These are phyloP conservation scores for Fistularia tabacaria DNA, from an alignment of 2,797 vertebrate species.

Conservation along the genomic window DNA sequence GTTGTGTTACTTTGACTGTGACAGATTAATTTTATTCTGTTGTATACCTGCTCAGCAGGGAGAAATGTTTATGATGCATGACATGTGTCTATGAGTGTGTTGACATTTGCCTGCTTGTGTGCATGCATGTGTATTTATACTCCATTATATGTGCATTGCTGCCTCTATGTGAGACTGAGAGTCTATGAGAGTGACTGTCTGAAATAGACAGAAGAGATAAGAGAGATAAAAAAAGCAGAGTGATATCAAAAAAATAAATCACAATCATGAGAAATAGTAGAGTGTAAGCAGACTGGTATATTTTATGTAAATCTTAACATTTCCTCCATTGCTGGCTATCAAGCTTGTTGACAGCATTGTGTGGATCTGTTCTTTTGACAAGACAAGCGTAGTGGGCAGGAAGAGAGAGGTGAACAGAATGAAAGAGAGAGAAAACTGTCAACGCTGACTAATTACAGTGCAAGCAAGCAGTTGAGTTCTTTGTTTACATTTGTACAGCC, in stretches of 20 bases:
- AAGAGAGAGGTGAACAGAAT: slow-evolving; percentile 12
- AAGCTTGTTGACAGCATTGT: slow-evolving; percentile 63
- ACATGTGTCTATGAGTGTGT: neutral
- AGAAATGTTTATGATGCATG: slow-evolving; percentile 37
- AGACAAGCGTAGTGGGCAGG: slow-evolving; percentile 44
- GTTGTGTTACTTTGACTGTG: slow-evolving; percentile 29
- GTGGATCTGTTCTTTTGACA: slow-evolving; percentile 64
- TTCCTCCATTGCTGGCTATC: slow-evolving; percentile 60
- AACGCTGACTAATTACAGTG: slow-evolving; percentile 68
- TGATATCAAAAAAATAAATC: neutral
- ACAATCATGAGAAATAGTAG: slow-evolving; percentile 44
- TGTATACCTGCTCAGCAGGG: slow-evolving; percentile 42
- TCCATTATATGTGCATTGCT: too few relatives aligned
- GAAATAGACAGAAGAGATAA: slow-evolving; percentile 10
- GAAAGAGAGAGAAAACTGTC: slow-evolving; percentile 56
- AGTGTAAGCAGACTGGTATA: slow-evolving; percentile 59
- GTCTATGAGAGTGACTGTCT: neutral
- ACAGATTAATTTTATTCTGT: slow-evolving; percentile 43
- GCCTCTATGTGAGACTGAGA: slow-evolving; percentile 7
- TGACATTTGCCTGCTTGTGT: slow-evolving; percentile 3
- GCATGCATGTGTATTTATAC: slow-evolving; percentile 21
- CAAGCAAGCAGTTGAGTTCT: slow-evolving; percentile 66
- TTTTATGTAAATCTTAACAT: slow-evolving; percentile 73
- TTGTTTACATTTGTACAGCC: slow-evolving; percentile 71
- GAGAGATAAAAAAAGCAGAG: slow-evolving; percentile 11